phyloP scores from a whole-genome alignment of 2,113 vertebrate species.

The human region GRCh38 chr6:45393001-45393500 shows the following conservation, averaged over 20 bases:
- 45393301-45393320: neutral
- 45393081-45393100: neutral
- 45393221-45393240: neutral
- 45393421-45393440: too few species aligned
- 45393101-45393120: neutral
- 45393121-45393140: neutral
- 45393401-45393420: too few species aligned
- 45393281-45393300: neutral
- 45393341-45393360: neutral
- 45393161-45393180: neutral
- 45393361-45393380: neutral
- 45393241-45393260: neutral
- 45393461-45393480: too few species aligned
- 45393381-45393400: neutral
- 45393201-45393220: neutral
- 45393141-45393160: constrained; percentile 4
- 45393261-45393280: neutral
- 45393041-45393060: neutral
- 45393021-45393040: neutral
- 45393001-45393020: neutral
- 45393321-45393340: neutral
- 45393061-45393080: neutral
- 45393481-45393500: too few species aligned
- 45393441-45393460: too few species aligned
- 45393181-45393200: neutral